Evolutionary conservation across 2,113 vertebrate species (phyloP), one percentile per base, ranked within the genome.

Genomic region (Halichoeres trimaculatus): DNA sequence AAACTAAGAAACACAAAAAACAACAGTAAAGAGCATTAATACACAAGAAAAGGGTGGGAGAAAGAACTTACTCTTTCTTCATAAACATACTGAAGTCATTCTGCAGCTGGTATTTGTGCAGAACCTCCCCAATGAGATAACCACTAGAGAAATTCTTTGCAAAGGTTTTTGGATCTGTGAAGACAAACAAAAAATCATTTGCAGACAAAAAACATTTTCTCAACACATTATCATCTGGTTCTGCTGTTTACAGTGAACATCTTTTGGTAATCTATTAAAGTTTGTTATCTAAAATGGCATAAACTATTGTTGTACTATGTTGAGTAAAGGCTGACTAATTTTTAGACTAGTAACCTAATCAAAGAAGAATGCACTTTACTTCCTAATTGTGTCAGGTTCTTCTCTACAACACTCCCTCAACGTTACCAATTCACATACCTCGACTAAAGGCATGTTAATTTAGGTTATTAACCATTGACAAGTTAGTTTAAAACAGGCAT

Each of bases 121-220:
- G 92, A 69, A 99, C 88, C 86, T 99, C 97, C 78, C 98, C 98
- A 67, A 99, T 92, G 0, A 99, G 93, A 70, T 96, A 99, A 20
- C 98, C 98, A 54, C 59, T 96, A 41, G 95, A 93, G 93, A 99
- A 98, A 26, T 94, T 94, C 80, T 91, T 95, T 36, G 95, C 84
- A 82, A 99, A 88, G 10, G 93, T 94, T 54, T 89, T 93, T 67
- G 95, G 93, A 65, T 94, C 97, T 99, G 90, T 67, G 51, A 85
- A 61, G 1, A 86, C 8, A 16, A 63, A 72, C n/a, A 64, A 24
- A 12, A 1, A 14, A 43, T 30, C 2, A 38, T 30, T 50, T 41
- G 60, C 1, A 2, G 7, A 59, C 52, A 61, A 58, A 23, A 35
- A 56, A 48, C n/a, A 53, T 38, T 36, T 36, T 30, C 6, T 11